Conservation (phyloP, 2,113 vertebrate genomes). For the Pungitius pungitius region DNA sequence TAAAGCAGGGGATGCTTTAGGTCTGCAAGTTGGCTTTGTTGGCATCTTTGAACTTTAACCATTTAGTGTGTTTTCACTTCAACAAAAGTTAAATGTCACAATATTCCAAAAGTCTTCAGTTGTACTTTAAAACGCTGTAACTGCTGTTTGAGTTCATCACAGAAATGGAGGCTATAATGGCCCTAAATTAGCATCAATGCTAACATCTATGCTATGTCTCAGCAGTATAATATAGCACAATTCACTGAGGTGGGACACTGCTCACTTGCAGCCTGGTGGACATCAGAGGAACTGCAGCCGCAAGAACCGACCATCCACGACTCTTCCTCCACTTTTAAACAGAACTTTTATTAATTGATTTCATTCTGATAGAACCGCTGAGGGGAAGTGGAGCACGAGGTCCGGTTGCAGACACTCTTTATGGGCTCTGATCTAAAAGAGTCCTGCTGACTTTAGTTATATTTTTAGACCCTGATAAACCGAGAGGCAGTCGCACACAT, state of each 20-base stretch:
- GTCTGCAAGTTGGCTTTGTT: too few species aligned
- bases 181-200: too few species aligned
- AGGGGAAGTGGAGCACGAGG: neutral
- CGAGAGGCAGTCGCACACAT: neutral
- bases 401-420: neutral
- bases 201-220: too few species aligned
- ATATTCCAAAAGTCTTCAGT: too few species aligned
- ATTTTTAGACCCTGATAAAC: constrained; percentile 35
- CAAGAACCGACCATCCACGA: neutral
- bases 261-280: constrained; percentile 18
- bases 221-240: too few species aligned
- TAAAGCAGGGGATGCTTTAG: too few species aligned
- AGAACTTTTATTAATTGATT: neutral
- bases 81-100: too few species aligned
- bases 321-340: neutral
- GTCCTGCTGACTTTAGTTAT: constrained; percentile 10
- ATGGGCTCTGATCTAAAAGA: constrained; percentile 12
- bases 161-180: too few species aligned
- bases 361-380: neutral
- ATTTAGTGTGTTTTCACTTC: too few species aligned
- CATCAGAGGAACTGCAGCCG: constrained; percentile 3
- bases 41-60: too few species aligned
- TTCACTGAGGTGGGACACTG: neutral
- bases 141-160: too few species aligned
- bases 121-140: too few species aligned